Evolutionary conservation across 2,888 invertebrate species (phyloP).

Genomic region (Tanaodytes sp.): DNA sequence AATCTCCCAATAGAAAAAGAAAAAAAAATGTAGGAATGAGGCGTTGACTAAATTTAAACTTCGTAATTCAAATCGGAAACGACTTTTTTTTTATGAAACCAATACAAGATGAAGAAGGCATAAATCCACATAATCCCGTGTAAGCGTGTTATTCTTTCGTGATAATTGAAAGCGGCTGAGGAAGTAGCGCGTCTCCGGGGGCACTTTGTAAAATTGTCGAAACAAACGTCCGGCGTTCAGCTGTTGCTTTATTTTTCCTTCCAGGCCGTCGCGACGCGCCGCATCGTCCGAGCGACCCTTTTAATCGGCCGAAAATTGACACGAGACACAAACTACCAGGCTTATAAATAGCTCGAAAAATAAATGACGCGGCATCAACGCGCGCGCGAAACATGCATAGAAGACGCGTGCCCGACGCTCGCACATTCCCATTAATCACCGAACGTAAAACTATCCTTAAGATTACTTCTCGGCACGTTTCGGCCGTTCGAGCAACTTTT

Average conservation of each 20-base stretch:
- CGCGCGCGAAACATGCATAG: no score
- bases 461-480: constrained; percentile 43
- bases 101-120: background rate
- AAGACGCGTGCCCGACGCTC: constrained; percentile 35
- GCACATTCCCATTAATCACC: constrained; percentile 42
- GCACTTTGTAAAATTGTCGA: constrained; percentile 33
- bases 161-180: constrained; percentile 16
- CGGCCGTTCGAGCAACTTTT: constrained; percentile 15
- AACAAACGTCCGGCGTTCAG: constrained; percentile 41
- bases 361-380: constrained; percentile 36
- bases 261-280: background rate
- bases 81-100: no score
- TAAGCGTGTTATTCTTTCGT: constrained; percentile 3
- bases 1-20: no score
- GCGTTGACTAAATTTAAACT: no score
- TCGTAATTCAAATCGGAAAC: no score
- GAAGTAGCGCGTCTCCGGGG: background rate
- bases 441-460: constrained; percentile 23
- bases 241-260: constrained; percentile 38
- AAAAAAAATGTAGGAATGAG: no score
- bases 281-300: constrained; percentile 39
- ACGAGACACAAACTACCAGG: constrained; percentile 38
- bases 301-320: constrained; percentile 51
- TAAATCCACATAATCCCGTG: constrained; percentile 21
- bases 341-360: constrained; percentile 50